Conservation (phyloP, 1,140 invertebrate genomes). For the Scaptomyza montana region DNA sequence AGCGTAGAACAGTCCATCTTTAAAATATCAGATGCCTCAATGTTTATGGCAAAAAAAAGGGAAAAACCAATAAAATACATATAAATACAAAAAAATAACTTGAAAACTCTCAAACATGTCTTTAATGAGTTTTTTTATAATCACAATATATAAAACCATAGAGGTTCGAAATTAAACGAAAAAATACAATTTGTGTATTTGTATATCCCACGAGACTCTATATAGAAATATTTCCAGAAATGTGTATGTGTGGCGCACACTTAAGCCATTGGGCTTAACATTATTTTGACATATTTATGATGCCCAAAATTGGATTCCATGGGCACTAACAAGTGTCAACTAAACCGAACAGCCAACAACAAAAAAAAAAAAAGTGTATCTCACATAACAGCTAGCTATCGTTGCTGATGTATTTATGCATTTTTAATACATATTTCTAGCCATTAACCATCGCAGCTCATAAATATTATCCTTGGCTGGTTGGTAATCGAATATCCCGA, state of each 20-base stretch:
- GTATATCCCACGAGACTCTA: conserved; percentile 65
- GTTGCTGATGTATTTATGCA: conserved; percentile 72
- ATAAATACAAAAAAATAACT: not conserved
- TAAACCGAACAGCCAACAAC: conserved; percentile 19
- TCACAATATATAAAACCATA: conserved; percentile 41
- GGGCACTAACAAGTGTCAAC: conserved; percentile 57
- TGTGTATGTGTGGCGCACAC: conserved; percentile 35
- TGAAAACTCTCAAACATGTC: conserved; percentile 15
- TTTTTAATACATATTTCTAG: conserved; percentile 69
- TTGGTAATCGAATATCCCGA: conserved; percentile 46
- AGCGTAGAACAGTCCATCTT: conserved; percentile 34
- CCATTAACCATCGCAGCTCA: conserved; percentile 17
- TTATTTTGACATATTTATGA: conserved; percentile 79
- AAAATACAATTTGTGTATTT: conserved; percentile 35
- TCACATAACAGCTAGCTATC: conserved; percentile 56
- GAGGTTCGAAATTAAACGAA: conserved; percentile 41
- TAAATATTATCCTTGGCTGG: conserved; percentile 36
- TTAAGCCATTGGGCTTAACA: conserved; percentile 49
- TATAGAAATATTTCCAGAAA: conserved; percentile 15
- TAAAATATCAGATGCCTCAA: conserved; percentile 46
- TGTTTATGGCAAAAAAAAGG: conserved; percentile 53
- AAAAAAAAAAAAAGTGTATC: conserved; percentile 34
- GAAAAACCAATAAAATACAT: conserved; percentile 3
- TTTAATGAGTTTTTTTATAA: conserved; percentile 59
- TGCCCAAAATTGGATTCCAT: conserved; percentile 49